Percentiles rank a stretch among this genome's conserved stretches.
phyloP scores from a whole-genome alignment of 2,888 invertebrate species.

The Pediacus dermestoides region DNA sequence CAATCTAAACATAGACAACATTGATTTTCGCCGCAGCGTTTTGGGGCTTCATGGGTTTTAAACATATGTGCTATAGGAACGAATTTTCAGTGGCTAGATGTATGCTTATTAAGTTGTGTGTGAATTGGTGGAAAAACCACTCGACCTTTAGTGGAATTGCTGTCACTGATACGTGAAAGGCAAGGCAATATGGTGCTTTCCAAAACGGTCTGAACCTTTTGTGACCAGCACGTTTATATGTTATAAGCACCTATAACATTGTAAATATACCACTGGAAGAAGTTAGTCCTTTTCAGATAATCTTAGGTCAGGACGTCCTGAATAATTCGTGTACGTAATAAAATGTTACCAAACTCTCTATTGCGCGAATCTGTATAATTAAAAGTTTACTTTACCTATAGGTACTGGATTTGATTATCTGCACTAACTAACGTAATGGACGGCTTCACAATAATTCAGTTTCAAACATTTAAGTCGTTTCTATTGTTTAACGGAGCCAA shows the following conservation, averaged over 20 bases:
- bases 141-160: slow-evolving; percentile 22
- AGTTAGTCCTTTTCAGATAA: too few relatives aligned
- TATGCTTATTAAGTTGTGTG: slow-evolving; percentile 22
- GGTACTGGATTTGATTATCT: slow-evolving; percentile 24
- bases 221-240: too few relatives aligned
- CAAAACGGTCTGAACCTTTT: slow-evolving; percentile 7
- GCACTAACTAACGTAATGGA: slow-evolving; percentile 20
- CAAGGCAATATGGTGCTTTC: slow-evolving; percentile 12
- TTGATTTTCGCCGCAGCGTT: slow-evolving; percentile 19
- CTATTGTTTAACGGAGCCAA: slow-evolving; percentile 31
- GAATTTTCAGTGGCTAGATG: slow-evolving; percentile 7
- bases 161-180: slow-evolving; percentile 24
- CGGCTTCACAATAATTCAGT: slow-evolving; percentile 31
- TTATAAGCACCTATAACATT: too few relatives aligned
- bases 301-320: too few relatives aligned
- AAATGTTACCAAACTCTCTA: too few relatives aligned
- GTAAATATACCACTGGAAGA: too few relatives aligned
- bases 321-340: too few relatives aligned
- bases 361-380: slow-evolving; percentile 19
- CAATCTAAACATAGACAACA: slow-evolving; percentile 31
- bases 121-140: slow-evolving; percentile 22
- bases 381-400: slow-evolving; percentile 25
- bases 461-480: slow-evolving; percentile 37
- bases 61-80: slow-evolving; percentile 8
- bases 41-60: neutral